Base-by-base conservation (phyloP, 2,113 vertebrate genomes). In the Phyllopteryx taeniolatus region DNA sequence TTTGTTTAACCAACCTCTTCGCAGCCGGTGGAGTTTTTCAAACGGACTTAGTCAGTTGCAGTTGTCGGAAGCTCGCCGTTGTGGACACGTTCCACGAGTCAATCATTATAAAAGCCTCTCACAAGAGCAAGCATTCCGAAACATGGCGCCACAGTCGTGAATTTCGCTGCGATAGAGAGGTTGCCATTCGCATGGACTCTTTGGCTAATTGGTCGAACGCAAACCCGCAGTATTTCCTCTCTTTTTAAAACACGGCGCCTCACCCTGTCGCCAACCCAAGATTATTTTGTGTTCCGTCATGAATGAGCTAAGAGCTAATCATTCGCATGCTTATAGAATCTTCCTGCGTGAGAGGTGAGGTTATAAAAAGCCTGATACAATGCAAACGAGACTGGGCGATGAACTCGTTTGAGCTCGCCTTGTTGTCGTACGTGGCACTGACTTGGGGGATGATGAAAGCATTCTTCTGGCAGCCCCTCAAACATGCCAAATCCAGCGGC, bases 401-500 rank as follows among this genome's bases (percentile, higher is more conserved):
- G 82, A 84, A 79, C 85, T 85, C 13, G 31, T 81, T 71, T 77
- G 57, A 85, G 78, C 73, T 59, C 59, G 54, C 33, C 69, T 74
- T 8, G 71, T 72, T 74, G 72, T 82, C 42, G 51, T 78, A 70
- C 75, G 65, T 75, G 71, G 74, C 75, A 44, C 65, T 68, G 76
- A 81, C 83, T 83, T 85, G 71, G 83, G 78, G 74, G 75, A 82
- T 77, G 90, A 92, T 92, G 88, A 93, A 93, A 92, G 91, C 91
- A 93, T 93, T 92, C 90, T 91, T 92, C 81, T 87, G 84, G 86
- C 82, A 82, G 76, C 83, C 86, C 88, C 83, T 87, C 87, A 83
- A 83, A 92, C 89, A 88, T 73, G 76, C 71, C 81, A 77, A 68
- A 85, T 86, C 83, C 87, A 80, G 65, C 66, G 77, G 83, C 83